Evolutionary conservation across 2,888 invertebrate genomes (phyloP), one percentile per base, ranked within the genome.

Genomic region (Cheilosia grossa): DNA sequence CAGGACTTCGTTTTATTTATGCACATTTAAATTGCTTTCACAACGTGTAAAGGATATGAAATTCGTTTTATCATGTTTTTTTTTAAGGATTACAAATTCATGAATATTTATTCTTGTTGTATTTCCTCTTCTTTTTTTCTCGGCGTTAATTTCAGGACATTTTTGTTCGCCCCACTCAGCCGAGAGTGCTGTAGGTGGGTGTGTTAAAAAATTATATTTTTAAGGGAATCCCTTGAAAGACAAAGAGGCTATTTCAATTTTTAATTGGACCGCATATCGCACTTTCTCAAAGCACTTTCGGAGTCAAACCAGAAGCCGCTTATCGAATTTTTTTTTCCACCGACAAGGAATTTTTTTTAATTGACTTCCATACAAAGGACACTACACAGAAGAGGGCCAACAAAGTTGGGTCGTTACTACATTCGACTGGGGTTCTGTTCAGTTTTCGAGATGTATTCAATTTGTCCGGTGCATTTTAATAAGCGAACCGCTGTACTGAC

Each of bases 1-100:
- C 67, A 67, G 73, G 80, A 74, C 73, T 81, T 74, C 54, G 42
- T 64, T 69, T 82, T 82, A 75, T 82, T 82, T 82, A 82, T 77
- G 82, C 66, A 72, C 75, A 82, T 82, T 82, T 77, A 77, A 77
- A 82, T 72, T 70, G 77, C 58, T 66, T 77, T 82, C 72, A 47
- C 64, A 53, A 59, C 77, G 64, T 72, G 66, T 75, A 77, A 82
- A 47, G 77, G 70, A 82, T 66, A 66, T 64, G 77, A 61, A 59
- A 72, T 69, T 81, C 53, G 17, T 67, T 56, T 33, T 3, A 24
- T 75, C 17, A 5, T n/a, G n/a, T 59, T 49, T 5, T 21, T 42
- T n/a, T 42, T 9, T 17, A 19, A 49, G 30, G 10, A 30, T 82
- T 73, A 82, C 66, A 78, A 78, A 82, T 73, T 82, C 73, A 82